These are phyloP conservation scores for Nannospalax galili DNA, from an alignment of 2,113 vertebrate genomes.

Conservation along the genomic window DNA sequence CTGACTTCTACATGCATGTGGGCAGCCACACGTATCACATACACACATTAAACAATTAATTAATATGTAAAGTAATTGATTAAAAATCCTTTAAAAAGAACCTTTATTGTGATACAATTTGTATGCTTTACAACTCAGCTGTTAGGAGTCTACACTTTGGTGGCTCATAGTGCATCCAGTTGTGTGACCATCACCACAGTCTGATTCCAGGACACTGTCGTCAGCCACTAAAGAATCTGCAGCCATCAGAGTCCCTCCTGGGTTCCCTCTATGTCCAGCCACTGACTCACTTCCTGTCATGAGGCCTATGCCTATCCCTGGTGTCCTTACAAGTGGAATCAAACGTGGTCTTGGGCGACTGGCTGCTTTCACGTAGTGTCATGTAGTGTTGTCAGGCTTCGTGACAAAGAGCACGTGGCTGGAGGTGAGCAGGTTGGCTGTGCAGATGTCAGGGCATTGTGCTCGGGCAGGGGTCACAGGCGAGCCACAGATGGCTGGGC, in stretches of 20 bases:
- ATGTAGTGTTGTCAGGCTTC: neutral
- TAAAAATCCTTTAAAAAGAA: neutral
- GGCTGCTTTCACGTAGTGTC: neutral
- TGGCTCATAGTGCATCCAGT: neutral
- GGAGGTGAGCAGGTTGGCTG: neutral
- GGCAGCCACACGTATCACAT: too few species aligned
- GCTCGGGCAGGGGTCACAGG: neutral
- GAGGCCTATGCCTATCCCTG: neutral
- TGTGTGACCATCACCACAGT: neutral
- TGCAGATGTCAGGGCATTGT: neutral
- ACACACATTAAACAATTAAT: neutral
- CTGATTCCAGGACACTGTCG: neutral
- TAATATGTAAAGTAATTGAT: neutral
- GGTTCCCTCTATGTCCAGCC: fast-evolving
- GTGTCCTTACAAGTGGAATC: neutral
- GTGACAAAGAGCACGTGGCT: neutral
- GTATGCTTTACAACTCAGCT: neutral
- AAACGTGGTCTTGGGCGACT: neutral
- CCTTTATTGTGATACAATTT: neutral
- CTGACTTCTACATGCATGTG: neutral
- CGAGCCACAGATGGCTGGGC: neutral
- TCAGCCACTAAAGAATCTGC: neutral
- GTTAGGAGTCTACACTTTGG: neutral
- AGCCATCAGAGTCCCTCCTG: neutral
- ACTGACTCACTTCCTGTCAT: neutral